Base-by-base conservation (phyloP, 2,888 invertebrate genomes). In the Hirtodrosophila confusa region DNA sequence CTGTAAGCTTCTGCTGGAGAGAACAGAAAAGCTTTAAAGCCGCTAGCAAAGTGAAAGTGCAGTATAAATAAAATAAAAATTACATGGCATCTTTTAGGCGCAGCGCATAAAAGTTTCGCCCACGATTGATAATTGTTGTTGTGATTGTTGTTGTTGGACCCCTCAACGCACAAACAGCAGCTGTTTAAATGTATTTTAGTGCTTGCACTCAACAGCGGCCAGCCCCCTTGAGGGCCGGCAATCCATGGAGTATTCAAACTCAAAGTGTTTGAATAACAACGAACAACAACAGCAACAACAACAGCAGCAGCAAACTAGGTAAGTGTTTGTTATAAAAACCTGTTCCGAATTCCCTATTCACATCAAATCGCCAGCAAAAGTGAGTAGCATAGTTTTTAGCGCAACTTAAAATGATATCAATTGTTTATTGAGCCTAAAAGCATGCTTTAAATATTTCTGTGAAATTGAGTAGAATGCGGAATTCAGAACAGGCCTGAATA, bases 141-240 rank as follows among this genome's bases (percentile, higher is more conserved):
- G 41, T 62, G 31, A 33, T 45, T 45, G 50, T 40, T 43, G 49
- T 61, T 72, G 49, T 55, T 54, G 53, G 58, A 60, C 39, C 57
- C 37, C 66, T 33, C 24, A 45, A 35, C 44, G 68, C 72, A 70
- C 53, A 43, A 62, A 54, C 68, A 70, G 86, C 82, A 89, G 76
- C 90, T 84, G 89, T 78, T 91, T 91, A 91, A 91, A 91, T 91
- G 91, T 90, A 90, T 91, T 91, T 91, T 90, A 86, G 90, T 88
- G 88, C 78, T 78, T 85, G 83, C 86, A 83, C 76, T 79, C 80
- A 88, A 86, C 80, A 86, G 83, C 75, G 89, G 91, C 91, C 91
- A 90, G 91, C 91, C 91, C 91, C 90, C 80, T 86, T 87, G 90
- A 91, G 91, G 91, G 91, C 91, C 91, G 91, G 91, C 91, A 88